These are phyloP conservation scores for Pristionchus fissidentatus DNA, from an alignment of 2,888 invertebrate species.

Conservation along the genomic window DNA sequence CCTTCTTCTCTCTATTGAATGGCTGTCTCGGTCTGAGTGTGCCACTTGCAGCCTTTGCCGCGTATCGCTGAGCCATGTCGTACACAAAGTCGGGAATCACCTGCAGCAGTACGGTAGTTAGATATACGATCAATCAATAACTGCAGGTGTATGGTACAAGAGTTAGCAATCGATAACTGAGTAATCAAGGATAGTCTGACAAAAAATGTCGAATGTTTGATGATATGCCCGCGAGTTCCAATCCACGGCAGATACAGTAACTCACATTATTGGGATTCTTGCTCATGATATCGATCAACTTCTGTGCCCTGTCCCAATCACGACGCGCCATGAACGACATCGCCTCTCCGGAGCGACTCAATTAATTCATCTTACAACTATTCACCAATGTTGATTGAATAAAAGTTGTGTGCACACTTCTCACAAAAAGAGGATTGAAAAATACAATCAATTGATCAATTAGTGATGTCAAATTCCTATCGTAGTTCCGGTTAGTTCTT, in stretches of 20 bases:
- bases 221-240: background rate
- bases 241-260: background rate
- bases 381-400: background rate
- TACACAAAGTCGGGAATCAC: slow-evolving; percentile 22
- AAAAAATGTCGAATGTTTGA: background rate
- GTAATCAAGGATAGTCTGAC: background rate
- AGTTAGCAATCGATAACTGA: background rate
- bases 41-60: slow-evolving; percentile 11
- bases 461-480: too few species aligned
- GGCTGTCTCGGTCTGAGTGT: slow-evolving; percentile 40
- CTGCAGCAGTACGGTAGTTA: too few species aligned
- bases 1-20: slow-evolving; percentile 34
- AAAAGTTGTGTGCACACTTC: too few species aligned
- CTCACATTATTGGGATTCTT: slow-evolving; percentile 81
- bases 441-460: slow-evolving; percentile 6
- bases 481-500: background rate
- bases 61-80: slow-evolving; percentile 26
- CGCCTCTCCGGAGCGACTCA: slow-evolving; percentile 84
- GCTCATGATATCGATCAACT: slow-evolving; percentile 87
- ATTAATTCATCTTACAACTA: slow-evolving; percentile 37
- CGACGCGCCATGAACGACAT: slow-evolving; percentile 85
- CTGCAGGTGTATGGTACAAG: background rate
- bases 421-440: background rate
- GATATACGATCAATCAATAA: background rate
- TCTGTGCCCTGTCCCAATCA: slow-evolving; percentile 88